Conservation (phyloP, 2,797 vertebrate species). For the Arrhamphus sclerolepis region DNA sequence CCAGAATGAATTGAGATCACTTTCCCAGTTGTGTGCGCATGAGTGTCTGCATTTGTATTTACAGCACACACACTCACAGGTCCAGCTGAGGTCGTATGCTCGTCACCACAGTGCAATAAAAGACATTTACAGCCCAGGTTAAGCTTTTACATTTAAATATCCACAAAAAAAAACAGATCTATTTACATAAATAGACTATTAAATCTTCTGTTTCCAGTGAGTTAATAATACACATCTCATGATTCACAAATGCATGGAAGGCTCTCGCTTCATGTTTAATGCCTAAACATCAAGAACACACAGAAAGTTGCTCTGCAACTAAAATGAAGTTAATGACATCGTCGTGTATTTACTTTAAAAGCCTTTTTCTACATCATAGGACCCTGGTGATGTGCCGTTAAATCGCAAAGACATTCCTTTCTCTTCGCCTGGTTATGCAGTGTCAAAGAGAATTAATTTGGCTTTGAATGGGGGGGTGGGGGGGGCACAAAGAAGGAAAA, state of each 20-base stretch:
- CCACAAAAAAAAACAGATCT: constrained; percentile 69
- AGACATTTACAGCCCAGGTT: constrained; percentile 57
- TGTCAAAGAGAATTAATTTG: too few species aligned
- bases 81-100: constrained; percentile 59
- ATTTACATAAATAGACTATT: constrained; percentile 78
- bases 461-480: too few species aligned
- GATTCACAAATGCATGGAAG: constrained; percentile 70
- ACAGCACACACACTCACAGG: constrained; percentile 37
- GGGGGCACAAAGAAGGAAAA: too few species aligned
- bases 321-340: constrained; percentile 77
- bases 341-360: constrained; percentile 67
- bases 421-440: neutral
- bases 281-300: constrained; percentile 78
- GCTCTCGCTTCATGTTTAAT: constrained; percentile 85
- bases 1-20: constrained; percentile 52
- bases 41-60: constrained; percentile 18
- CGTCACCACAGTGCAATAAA: constrained; percentile 63
- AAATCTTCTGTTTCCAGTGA: constrained; percentile 78
- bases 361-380: constrained; percentile 13
- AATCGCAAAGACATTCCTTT: constrained; percentile 19
- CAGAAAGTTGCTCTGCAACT: constrained; percentile 91
- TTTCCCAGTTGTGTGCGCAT: constrained; percentile 32
- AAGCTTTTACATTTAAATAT: constrained; percentile 80
- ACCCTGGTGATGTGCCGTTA: constrained; percentile 30
- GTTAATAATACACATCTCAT: constrained; percentile 62